Percentiles rank a stretch among this genome's conserved stretches.
These are phyloP conservation scores for Crocidura indochinensis DNA, from an alignment of 2,797 vertebrate species.

Conservation along the genomic window DNA sequence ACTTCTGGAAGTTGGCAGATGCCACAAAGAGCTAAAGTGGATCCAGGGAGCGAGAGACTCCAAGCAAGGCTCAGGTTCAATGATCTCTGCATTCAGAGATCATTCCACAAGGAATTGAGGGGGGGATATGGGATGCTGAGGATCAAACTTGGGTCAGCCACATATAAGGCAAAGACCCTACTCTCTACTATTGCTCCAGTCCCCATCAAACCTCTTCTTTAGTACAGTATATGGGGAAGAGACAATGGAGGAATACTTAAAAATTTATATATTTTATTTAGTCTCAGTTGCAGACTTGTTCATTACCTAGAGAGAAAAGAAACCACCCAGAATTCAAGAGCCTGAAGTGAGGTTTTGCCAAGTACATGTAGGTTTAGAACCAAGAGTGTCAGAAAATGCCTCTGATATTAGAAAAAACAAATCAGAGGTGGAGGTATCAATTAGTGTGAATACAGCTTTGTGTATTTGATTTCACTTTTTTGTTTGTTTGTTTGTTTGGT, in stretches of 20 bases:
- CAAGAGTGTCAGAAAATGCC: background rate
- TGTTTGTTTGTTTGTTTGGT: too few species aligned
- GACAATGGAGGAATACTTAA: background rate
- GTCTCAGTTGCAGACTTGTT: background rate
- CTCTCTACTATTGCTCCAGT: too few species aligned
- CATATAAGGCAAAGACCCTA: too few species aligned
- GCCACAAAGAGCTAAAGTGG: background rate
- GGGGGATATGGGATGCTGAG: too few species aligned
- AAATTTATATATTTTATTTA: background rate
- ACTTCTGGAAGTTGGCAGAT: background rate
- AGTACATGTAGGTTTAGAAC: background rate
- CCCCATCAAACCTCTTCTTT: background rate
- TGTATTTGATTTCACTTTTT: background rate
- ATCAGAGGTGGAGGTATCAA: background rate
- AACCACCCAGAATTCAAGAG: background rate
- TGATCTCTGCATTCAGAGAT: too few species aligned
- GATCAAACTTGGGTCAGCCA: too few species aligned
- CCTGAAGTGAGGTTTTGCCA: background rate
- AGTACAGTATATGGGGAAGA: background rate
- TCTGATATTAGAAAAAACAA: background rate
- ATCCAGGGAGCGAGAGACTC: background rate
- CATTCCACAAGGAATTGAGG: too few species aligned
- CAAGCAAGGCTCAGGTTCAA: too few species aligned
- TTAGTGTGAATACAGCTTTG: background rate
- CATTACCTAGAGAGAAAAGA: background rate